Base-by-base conservation (phyloP, 2,113 vertebrate species). In the Entelurus aequoreus region DNA sequence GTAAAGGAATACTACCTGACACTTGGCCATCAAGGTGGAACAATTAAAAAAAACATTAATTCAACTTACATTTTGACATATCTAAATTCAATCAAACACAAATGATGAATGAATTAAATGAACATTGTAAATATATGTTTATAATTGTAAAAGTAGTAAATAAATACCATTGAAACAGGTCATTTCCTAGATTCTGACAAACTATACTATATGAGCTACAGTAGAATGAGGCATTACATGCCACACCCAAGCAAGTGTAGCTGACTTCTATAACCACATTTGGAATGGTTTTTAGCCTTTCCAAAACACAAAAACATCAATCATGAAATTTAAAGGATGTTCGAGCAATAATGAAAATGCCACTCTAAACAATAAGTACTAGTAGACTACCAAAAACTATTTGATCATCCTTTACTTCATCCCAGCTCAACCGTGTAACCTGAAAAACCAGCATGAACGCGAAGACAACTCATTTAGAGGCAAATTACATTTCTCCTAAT, bases 151-250 rank as follows among this genome's bases (percentile, higher is more conserved):
- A 52, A 35, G 48, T 8, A 8, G 15, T 16, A 16, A 47, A 14
- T 16, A 16, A 3, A 49, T 15, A n/a, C 10, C 0, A n/a, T 5
- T 21, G 0, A 12, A 38, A 60, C 16, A 37, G 13, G 40, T 5
- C 11, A 16, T 28, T 58, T 48, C 4, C 53, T 8, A 46, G 92
- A 92, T 94, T 95, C 93, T 94, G 92, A 86, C 94, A 93, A 92
- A 92, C 91, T 51, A 35, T 14, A 36, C 10, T 44, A 36, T 19
- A 2, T 40, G 15, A 35, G 55, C 53, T 28, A 52, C 21, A 42
- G 28, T 28, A 28, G 28, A 28, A 7, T 10, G 15, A 52, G 44
- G 40, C 1, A 40, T 37, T 6, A 35, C 8, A 38, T 19, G 71
- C 74, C 81, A 72, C 76, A 63, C 84, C 75, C 76, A 72, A 53